Base-by-base conservation (phyloP, 2,797 vertebrate species). In the Allenopithecus nigroviridis region DNA sequence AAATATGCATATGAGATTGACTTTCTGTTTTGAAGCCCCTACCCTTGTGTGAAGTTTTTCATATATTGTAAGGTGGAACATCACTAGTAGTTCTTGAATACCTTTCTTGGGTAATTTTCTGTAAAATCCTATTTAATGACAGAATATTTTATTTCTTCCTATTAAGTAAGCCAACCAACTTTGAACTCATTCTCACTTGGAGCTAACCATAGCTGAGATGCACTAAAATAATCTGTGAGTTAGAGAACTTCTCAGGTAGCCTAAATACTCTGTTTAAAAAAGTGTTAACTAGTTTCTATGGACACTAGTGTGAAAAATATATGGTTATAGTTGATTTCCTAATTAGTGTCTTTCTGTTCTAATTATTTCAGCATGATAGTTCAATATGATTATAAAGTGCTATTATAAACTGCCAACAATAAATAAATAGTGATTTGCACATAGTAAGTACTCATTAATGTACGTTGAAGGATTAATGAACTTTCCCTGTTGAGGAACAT, bases 281-380 rank as follows among this genome's bases (percentile, higher is more conserved):
- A 64, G 46, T 87, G n/a, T 86, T 85, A 80, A 57, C 78, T 90
- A 70, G 33, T 90, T 97, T 90, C n/a, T 84, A 0, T 85, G 68
- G 6, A 19, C 2, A 84, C 33, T 86, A 14, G 8, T 68, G 13
- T 92, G 33, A 74, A 91, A 93, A 94, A 79, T 26, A 3, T 48
- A 33, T 96, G 68, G 2, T 93, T 95, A 74, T 92, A 93, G 39
- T 96, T 91, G 75, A 84, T 95, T 93, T 95, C 39, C 76, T 95
- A 92, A 78, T 92, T 96, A 91, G 36, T 90, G 6, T 87, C 50
- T 86, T 95, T 93, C 41, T 95, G 28, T 57, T 95, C 26, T 43
- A 79, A 11, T 68, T 4, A 84, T 78, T 88, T 84, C 68, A 78
- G 11, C 76, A 2, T 87, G n/a, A 50, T 81, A 91, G 17, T 91